These are phyloP conservation scores for Montipora cactus DNA, from an alignment of 64 coral and sea anemone species.

Conservation along the genomic window DNA sequence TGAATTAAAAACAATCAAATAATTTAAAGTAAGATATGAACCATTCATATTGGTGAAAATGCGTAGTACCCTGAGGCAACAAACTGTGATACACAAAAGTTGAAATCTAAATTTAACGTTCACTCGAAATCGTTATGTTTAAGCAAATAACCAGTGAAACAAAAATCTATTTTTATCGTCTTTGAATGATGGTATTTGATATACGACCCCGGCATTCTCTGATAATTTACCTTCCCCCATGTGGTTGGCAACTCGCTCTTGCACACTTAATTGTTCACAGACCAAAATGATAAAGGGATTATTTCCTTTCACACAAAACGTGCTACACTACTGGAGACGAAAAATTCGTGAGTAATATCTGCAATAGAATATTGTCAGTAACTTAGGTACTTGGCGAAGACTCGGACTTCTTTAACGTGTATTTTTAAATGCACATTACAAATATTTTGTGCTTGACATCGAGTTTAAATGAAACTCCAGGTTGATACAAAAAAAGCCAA, in stretches of 20 bases:
- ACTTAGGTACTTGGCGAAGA: conserved; percentile 3
- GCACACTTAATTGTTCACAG: background rate
- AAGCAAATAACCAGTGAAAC: background rate
- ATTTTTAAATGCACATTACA: background rate
- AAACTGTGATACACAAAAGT: conserved; percentile 10
- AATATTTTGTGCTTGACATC: background rate
- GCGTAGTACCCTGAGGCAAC: background rate
- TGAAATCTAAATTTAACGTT: conserved; percentile 25
- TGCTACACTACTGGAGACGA: background rate
- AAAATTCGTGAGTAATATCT: background rate
- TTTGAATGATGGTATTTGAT: background rate
- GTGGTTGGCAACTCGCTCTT: background rate
- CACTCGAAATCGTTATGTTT: background rate
- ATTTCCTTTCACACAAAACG: background rate
- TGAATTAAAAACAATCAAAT: conserved; percentile 43
- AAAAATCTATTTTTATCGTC: background rate
- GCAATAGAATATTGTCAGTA: conserved; percentile 16
- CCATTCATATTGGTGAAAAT: background rate
- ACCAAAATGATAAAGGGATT: background rate
- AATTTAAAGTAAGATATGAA: background rate
- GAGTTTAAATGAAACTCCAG: background rate
- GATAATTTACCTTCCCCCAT: background rate
- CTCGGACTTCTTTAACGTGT: background rate
- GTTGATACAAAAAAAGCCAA: background rate
- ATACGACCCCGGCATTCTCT: too few species aligned